Percentiles rank a stretch among this genome's conserved stretches.
Evolutionary conservation across 2,888 invertebrate genomes (phyloP).

Genomic region (Cephalotes varians): DNA sequence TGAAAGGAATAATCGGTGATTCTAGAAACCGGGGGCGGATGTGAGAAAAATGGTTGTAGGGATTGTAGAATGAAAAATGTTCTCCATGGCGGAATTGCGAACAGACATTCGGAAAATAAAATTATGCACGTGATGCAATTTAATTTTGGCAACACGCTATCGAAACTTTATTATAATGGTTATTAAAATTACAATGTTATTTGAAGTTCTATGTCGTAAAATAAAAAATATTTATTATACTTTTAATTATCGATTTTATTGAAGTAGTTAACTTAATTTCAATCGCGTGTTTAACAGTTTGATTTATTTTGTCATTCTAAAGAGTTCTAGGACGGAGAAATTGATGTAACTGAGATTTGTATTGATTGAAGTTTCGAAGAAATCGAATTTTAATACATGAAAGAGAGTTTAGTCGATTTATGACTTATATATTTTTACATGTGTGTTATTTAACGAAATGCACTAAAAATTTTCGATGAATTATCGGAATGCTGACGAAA

Average conservation of each 20-base stretch:
- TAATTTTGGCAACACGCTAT: background rate
- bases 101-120: background rate
- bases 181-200: background rate
- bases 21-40: constrained; percentile 16
- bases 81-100: background rate
- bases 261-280: background rate
- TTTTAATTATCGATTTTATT: background rate
- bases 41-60: constrained; percentile 25
- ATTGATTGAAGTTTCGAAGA: background rate
- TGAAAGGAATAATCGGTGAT: constrained; percentile 46
- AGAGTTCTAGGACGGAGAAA: background rate
- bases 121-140: background rate
- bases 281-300: background rate
- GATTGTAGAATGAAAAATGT: constrained; percentile 14
- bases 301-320: background rate
- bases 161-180: background rate
- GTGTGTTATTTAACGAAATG: background rate
- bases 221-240: background rate
- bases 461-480: background rate
- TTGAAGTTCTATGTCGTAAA: no score
- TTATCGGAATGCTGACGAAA: background rate
- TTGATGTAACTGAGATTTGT: background rate
- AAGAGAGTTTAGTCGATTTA: background rate
- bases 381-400: background rate
- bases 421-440: background rate